Percentiles rank a stretch among this genome's conserved stretches.
Conservation (phyloP, 2,797 vertebrate species). For the Octomys mimax region DNA sequence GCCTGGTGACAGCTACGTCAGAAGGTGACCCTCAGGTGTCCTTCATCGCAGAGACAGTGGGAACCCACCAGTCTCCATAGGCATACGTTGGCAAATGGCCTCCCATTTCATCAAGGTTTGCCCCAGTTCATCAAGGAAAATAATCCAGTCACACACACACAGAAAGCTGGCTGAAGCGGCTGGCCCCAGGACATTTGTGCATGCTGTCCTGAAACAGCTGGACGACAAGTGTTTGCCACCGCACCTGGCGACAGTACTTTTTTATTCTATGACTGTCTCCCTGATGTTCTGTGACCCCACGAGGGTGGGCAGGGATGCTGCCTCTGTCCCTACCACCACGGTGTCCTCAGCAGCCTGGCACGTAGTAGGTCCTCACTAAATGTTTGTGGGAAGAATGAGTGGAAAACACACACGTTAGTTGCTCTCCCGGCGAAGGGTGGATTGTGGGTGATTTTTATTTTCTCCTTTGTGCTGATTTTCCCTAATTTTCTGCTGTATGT, state of each 20-base stretch:
- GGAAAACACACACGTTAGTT: not conserved
- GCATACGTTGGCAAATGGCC: not conserved
- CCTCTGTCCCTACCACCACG: no score
- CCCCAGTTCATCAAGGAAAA: not conserved
- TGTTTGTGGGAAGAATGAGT: not conserved
- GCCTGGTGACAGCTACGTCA: fast-evolving
- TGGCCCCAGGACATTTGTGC: not conserved
- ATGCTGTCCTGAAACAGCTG: not conserved
- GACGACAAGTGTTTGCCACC: not conserved
- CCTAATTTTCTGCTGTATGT: conserved; percentile 74
- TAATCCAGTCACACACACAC: no score
- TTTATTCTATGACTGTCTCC: not conserved
- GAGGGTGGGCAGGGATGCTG: not conserved
- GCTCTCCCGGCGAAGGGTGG: not conserved
- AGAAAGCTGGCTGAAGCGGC: not conserved
- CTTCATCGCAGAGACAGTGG: not conserved
- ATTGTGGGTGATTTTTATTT: conserved; percentile 72
- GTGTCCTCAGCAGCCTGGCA: not conserved
- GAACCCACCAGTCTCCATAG: not conserved
- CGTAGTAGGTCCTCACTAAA: not conserved
- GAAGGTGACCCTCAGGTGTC: fast-evolving
- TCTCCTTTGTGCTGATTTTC: conserved; percentile 72
- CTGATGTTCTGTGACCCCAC: not conserved
- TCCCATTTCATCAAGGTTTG: no score
- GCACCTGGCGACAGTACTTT: fast-evolving